Percentiles rank a stretch among this genome's conserved stretches.
Evolutionary conservation across 2,797 vertebrate genomes (phyloP).

Genomic region (Sebastiscus albofasciatus): DNA sequence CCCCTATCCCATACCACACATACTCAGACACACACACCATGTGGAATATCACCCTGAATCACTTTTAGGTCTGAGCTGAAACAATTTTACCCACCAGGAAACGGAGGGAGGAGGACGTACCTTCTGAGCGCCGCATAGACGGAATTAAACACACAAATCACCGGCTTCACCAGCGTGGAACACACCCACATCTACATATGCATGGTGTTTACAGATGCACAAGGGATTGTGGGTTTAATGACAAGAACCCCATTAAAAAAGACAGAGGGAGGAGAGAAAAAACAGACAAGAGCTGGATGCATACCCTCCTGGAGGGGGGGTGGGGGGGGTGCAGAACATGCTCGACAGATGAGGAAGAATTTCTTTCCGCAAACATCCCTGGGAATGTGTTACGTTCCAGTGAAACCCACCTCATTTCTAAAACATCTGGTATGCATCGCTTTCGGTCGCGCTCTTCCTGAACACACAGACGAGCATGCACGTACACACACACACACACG

Average conservation of each 20-base stretch:
- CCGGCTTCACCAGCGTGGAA: not conserved
- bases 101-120: not conserved
- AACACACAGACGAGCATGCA: conserved; percentile 31
- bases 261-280: not conserved
- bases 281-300: conserved; percentile 25
- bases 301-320: conserved; percentile 16
- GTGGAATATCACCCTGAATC: conserved; percentile 39
- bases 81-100: conserved; percentile 21
- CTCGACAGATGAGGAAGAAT: conserved; percentile 77
- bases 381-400: conserved; percentile 82
- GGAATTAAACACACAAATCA: conserved; percentile 33
- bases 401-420: conserved; percentile 82
- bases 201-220: conserved; percentile 21
- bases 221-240: conserved; percentile 25
- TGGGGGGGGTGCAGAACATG: conserved; percentile 58
- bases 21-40: conserved; percentile 39
- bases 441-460: conserved; percentile 52
- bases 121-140: not conserved
- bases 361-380: conserved; percentile 82
- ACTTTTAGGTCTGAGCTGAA: conserved; percentile 26
- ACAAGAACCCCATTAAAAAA: conserved; percentile 14
- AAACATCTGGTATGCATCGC: conserved; percentile 83
- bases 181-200: not conserved
- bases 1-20: conserved; percentile 29
- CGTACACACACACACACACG: not conserved